A percentile compares a stretch with the other conserved stretches of the same genome.
Conservation (phyloP, 2,888 invertebrate genomes). For the Caenorhabditis zanzibari region DNA sequence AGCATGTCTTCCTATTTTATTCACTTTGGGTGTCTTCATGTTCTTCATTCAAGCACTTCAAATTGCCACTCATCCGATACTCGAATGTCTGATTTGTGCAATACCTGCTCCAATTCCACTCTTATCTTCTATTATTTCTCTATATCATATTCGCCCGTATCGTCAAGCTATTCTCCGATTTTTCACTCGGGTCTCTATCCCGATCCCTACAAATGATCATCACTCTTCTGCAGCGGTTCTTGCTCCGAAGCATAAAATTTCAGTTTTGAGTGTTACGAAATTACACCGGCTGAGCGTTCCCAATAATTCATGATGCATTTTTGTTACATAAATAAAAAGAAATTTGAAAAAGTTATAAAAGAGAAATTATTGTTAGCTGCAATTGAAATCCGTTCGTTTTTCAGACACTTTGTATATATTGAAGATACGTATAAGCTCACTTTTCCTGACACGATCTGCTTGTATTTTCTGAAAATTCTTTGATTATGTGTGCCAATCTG, state of each 20-base stretch:
- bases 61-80: slow-evolving; percentile 21
- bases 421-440: slow-evolving; percentile 48
- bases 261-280: slow-evolving; percentile 26
- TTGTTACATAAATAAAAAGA: slow-evolving; percentile 16
- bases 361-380: slow-evolving; percentile 25
- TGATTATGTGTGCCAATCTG: not conserved
- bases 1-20: slow-evolving; percentile 51
- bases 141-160: slow-evolving; percentile 57
- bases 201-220: slow-evolving; percentile 25
- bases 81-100: slow-evolving; percentile 48
- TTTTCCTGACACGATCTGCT: slow-evolving; percentile 46
- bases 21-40: slow-evolving; percentile 32
- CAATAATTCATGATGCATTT: slow-evolving; percentile 22
- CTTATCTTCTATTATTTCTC: slow-evolving; percentile 46
- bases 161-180: slow-evolving; percentile 36
- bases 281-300: slow-evolving; percentile 41
- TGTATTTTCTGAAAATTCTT: slow-evolving; percentile 48
- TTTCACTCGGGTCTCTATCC: slow-evolving; percentile 13
- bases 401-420: slow-evolving; percentile 57
- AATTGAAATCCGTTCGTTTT: slow-evolving; percentile 56
- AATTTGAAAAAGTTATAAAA: not conserved
- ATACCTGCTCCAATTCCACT: slow-evolving; percentile 56
- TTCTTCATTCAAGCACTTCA: slow-evolving; percentile 33
- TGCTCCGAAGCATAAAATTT: slow-evolving; percentile 34
- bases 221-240: slow-evolving; percentile 41